Evolutionary conservation across 1,140 invertebrate genomes (phyloP).

Genomic region (Drosophila prosaltans): DNA sequence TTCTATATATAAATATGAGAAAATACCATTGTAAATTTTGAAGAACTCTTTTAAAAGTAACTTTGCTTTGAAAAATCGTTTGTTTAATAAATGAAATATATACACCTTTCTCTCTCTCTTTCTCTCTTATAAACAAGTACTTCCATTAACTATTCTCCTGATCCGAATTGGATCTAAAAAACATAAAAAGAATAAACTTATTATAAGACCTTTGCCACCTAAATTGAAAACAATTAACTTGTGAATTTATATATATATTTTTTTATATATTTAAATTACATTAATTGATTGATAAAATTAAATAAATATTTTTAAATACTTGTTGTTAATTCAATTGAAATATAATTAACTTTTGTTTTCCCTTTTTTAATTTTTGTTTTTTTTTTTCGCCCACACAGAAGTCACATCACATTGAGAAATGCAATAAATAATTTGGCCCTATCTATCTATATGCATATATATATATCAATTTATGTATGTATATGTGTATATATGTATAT

Average conservation of each 20-base stretch:
- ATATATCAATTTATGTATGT: constrained; percentile 18
- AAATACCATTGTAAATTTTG: no score
- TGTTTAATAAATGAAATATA: no score
- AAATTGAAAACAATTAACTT: background rate
- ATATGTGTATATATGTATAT: background rate
- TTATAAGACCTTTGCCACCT: background rate
- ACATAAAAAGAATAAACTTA: no score
- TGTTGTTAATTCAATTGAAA: constrained; percentile 4
- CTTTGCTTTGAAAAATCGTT: background rate
- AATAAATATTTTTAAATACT: constrained; percentile 6
- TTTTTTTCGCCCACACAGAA: constrained; percentile 15
- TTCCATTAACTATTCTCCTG: no score
- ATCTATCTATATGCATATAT: constrained; percentile 28
- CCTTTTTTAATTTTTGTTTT: background rate
- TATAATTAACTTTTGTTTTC: constrained; percentile 5
- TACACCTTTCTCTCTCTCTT: no score
- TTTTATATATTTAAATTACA: background rate
- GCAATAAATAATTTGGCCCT: constrained; percentile 42
- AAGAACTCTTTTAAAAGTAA: no score
- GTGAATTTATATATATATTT: background rate
- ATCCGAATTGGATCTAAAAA: no score
- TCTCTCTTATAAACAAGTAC: no score
- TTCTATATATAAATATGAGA: no score
- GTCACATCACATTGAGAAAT: constrained; percentile 31
- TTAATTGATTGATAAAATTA: constrained; percentile 3